These are phyloP conservation scores for Pseudomyrmex cubaensis DNA, from an alignment of 1,140 invertebrate species.

Conservation along the genomic window DNA sequence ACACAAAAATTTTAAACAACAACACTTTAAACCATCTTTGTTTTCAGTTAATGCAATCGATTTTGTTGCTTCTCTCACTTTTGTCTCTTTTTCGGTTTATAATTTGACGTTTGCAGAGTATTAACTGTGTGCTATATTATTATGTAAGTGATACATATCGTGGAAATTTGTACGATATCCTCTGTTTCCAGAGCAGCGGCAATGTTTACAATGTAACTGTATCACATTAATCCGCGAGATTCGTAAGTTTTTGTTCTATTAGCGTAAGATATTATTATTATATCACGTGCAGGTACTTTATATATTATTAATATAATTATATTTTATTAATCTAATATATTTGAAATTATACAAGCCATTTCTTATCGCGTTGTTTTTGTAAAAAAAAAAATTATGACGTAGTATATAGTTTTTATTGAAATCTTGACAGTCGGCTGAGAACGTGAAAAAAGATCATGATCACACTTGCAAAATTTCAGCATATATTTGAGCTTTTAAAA, in stretches of 20 bases:
- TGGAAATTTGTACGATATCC: constrained; percentile 13
- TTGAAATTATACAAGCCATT: constrained; percentile 19
- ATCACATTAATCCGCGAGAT: not conserved
- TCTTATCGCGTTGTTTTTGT: not conserved
- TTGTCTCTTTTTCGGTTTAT: not conserved
- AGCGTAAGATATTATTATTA: not conserved
- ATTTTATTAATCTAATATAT: constrained; percentile 26
- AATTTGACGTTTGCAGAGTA: not conserved
- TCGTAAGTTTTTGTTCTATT: constrained; percentile 17
- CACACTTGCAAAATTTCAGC: no score
- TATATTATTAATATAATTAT: no score
- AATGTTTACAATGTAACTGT: not conserved
- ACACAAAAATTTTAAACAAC: not conserved
- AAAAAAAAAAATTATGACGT: not conserved
- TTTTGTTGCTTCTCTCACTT: not conserved
- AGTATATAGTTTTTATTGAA: no score
- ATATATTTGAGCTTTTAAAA: no score
- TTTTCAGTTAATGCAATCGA: not conserved
- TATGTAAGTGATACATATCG: constrained; percentile 4
- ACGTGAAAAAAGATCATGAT: no score
- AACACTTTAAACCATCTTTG: not conserved
- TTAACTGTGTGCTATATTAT: not conserved
- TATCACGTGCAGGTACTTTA: no score
- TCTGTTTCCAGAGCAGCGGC: not conserved
- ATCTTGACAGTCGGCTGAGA: no score